Conservation (phyloP, 2,888 invertebrate species). For the Tachina fera region DNA sequence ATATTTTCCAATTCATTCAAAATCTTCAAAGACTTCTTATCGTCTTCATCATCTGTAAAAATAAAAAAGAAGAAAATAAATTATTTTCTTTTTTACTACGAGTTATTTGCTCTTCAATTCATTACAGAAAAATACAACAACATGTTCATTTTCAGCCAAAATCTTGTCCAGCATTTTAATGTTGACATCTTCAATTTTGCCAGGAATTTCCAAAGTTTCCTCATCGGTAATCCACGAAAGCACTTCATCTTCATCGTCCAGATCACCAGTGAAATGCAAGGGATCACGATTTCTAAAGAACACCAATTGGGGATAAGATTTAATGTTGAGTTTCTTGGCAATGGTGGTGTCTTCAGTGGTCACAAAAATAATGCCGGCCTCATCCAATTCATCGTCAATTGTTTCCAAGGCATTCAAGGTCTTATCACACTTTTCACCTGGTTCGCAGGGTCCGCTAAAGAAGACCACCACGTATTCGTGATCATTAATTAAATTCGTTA, state of each 20-base stretch:
- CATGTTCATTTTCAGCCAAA: conserved; percentile 92
- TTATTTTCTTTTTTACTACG: neutral
- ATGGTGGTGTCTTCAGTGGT: conserved; percentile 93
- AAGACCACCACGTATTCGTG: conserved; percentile 97
- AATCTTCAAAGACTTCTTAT: conserved; percentile 94
- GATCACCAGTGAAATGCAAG: conserved; percentile 91
- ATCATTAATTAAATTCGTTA: conserved; percentile 92
- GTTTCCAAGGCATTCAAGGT: conserved; percentile 94
- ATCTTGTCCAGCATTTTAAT: conserved; percentile 95
- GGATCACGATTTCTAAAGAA: conserved; percentile 97
- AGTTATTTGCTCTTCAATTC: conserved; percentile 77
- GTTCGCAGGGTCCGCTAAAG: conserved; percentile 94
- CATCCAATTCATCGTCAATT: conserved; percentile 96
- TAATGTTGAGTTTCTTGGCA: conserved; percentile 93
- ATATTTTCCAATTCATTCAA: conserved; percentile 95
- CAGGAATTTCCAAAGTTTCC: conserved; percentile 94
- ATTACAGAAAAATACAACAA: conserved; percentile 96
- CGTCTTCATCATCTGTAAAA: conserved; percentile 91
- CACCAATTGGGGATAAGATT: conserved; percentile 92
- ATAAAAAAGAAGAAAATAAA: conserved; percentile 41
- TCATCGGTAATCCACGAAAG: conserved; percentile 96
- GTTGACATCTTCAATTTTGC: conserved; percentile 96
- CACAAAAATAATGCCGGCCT: conserved; percentile 96
- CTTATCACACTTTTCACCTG: conserved; percentile 93
- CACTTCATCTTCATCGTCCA: conserved; percentile 96